Evolutionary conservation across 1,140 invertebrate genomes (phyloP), one percentile per base, ranked within the genome.

Genomic region (Aphelinus atriplicis): DNA sequence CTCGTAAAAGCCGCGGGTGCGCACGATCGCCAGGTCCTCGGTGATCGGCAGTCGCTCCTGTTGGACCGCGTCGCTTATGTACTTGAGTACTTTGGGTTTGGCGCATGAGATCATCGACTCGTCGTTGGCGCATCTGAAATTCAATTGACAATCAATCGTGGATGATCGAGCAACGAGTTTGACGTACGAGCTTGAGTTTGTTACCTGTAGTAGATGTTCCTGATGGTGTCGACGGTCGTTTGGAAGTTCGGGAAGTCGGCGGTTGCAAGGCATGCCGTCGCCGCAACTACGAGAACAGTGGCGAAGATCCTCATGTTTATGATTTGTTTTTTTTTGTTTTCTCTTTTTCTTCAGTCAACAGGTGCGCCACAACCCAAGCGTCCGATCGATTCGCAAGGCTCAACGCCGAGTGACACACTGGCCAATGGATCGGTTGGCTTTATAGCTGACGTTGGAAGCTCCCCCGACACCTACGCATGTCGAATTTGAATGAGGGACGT

Each of bases 21-120:
- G 92, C 3, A 94, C 89, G 56, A 95, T 89, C 2, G 91, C 88
- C 57, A 95, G 85, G 78, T 94, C 92, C 3, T 94, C 90, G 1
- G 93, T 95, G 61, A 95, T 90, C 26, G 90, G 90, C 72, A 95
- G 91, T 80, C 91, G 91, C 51, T 93, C 91, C 78, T 93, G 89
- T 74, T 91, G 89, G 46, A 90, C 85, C 3, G 92, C 92, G 45
- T 90, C 86, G 75, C 90, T 92, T 57, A 95, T 89, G 90, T 94
- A 95, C 62, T 91, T 87, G 75, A 95, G 82, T 10, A 94, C 90
- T 84, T 93, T 94, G 7, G 94, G 94, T 80, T 94, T 93, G 56
- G 93, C 92, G 85, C 94, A 95, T 67, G 88, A 86, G 55, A 89
- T 69, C 76, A 87, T 79, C 2, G 84, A 83, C n/a, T 86, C 77